Conservation (phyloP, 2,797 vertebrate genomes). For the Carcharodon carcharias region DNA sequence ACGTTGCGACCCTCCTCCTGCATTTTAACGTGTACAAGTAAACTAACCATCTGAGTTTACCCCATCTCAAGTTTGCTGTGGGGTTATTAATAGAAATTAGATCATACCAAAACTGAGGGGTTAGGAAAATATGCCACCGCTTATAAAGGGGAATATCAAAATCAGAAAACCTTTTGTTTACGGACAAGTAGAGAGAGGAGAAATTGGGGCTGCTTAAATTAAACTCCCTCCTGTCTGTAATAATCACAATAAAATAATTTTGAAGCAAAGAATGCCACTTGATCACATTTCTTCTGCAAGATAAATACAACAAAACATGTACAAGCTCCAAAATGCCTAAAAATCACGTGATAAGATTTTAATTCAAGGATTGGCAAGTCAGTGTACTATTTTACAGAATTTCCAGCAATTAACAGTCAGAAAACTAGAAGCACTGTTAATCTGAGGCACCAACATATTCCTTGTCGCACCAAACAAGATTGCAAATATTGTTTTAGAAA, state of each 20-base stretch:
- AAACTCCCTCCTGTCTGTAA: no score
- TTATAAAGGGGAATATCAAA: no score
- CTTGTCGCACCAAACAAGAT: neutral
- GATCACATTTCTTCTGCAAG: neutral
- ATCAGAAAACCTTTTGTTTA: no score
- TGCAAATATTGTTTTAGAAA: neutral
- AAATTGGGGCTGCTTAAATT: neutral
- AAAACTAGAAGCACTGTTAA: neutral
- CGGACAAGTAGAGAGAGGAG: no score
- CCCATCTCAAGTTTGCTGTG: no score
- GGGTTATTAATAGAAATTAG: no score
- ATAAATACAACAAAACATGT: neutral
- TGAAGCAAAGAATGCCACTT: neutral
- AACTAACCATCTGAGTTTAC: no score
- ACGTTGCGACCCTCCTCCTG: no score
- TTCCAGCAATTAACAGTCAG: neutral
- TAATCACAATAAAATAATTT: neutral
- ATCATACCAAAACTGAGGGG: no score
- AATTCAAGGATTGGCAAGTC: neutral
- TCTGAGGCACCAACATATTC: neutral
- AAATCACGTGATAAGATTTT: neutral
- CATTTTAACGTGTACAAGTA: no score
- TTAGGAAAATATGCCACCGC: no score
- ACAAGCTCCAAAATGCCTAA: neutral
- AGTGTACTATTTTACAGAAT: neutral